Evolutionary conservation across 1,140 invertebrate species (phyloP), one percentile per base, ranked within the genome.

Genomic region (Rhizoglyphus robini): DNA sequence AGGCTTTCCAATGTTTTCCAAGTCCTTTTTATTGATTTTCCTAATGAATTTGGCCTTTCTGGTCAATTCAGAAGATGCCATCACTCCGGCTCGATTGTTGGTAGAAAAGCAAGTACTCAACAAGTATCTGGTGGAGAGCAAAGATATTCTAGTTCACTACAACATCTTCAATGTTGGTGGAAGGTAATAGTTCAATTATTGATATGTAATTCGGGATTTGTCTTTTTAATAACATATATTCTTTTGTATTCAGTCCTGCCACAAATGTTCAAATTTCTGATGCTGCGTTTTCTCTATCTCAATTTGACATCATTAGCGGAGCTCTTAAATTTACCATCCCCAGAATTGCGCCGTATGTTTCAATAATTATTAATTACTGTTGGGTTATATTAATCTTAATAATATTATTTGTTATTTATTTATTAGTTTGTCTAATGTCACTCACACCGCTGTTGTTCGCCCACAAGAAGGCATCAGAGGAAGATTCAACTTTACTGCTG

Each of bases 51-150:
- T 13, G 23, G 23, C 48, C 23, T 51, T 23, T 20, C 15, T 46
- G 23, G 49, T 20, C n/a, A 36, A 20, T 58, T 25, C 31, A 32
- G 62, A 68, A 51, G 63, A 68, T 23, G 36, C 20, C 11, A 29
- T 41, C 25, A 68, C 72, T 58, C 69, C 72, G 20, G 80, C 80
- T 4, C 23, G 48, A 25, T 69, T 82, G 15, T 70, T 82, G 18
- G 78, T 77, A 0, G 77, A 78, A 15, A 82, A 82, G 71, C 75
- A 75, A 65, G 74, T 98, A 72, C 80, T 97, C n/a, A 98, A 97
- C 73, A 93, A 89, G 79, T 98, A 96, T 75, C 79, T 98, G 60
- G 94, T 99, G n/a, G 94, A 99, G 81, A 87, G 88, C 73, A 91
- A 92, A 84, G 95, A 99, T 76, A 85, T 97, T 71, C 82, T 97